Evolutionary conservation across 2,113 vertebrate species (phyloP), one percentile per base, ranked within the genome.

Genomic region (Dolichallabes microphthalmus): DNA sequence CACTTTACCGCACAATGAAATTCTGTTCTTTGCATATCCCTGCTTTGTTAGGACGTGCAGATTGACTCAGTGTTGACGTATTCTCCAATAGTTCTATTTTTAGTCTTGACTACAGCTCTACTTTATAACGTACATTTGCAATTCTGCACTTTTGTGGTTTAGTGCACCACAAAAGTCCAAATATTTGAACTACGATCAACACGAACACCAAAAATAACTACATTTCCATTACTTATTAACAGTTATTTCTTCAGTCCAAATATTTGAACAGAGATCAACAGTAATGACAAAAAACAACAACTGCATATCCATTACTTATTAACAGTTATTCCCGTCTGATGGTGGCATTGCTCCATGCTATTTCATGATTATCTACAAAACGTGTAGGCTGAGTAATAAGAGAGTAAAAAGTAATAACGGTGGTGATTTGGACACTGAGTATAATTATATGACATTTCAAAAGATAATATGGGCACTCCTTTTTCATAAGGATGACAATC

Each of bases 391-490:
- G 32, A 58, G 53, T 27, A 64, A 32, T 27, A 63, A 50, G 14
- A 75, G 20, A 58, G 35, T 6, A 6, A n/a, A 81, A 69, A 68
- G 39, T 60, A 19, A 57, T 68, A 61, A 53, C 19, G 13, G 58
- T 76, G 69, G 50, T 85, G 74, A 50, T 60, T 76, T 71, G n/a
- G 66, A 68, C 32, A 52, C 69, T 17, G 7, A 30, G 11, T 85
- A 66, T 75, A 79, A 50, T 82, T 50, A 64, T 82, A 82, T 80
- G 57, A 52, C 74, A 45, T 69, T 25, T n/a, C 53, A 73, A 69
- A 68, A 45, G 84, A 86, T 86, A 88, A 86, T 60, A 66, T 39
- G 79, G 85, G 85, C 9, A 77, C 61, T 81, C 57, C 82, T 69
- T 19, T 61, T 17, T 27, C 4, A 69, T 20, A 8, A 39, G 63